Evolutionary conservation across 1,140 invertebrate genomes (phyloP).

Genomic region (Pinna nobilis): DNA sequence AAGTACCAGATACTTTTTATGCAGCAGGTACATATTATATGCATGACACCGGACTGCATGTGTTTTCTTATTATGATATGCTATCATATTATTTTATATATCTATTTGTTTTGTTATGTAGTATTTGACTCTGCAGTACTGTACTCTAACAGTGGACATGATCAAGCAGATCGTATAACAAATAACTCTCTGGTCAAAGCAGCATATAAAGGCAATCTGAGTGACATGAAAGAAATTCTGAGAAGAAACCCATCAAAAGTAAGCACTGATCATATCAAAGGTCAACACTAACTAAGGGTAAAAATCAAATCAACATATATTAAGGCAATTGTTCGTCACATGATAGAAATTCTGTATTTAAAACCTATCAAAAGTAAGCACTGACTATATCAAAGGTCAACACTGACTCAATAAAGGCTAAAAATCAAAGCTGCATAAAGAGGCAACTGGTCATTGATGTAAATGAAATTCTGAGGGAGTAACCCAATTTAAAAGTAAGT

Average conservation of each 20-base stretch:
- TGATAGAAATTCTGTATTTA: conserved; percentile 8
- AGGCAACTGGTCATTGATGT: conserved; percentile 20
- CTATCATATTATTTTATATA: not conserved
- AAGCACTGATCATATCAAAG: too few species aligned
- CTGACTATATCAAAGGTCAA: too few species aligned
- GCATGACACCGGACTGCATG: too few species aligned
- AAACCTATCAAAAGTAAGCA: conserved; percentile 24
- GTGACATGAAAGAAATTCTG: conserved; percentile 11
- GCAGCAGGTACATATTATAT: too few species aligned
- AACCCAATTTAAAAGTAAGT: not conserved
- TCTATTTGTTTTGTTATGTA: not conserved
- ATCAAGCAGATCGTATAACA: not conserved
- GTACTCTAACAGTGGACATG: not conserved
- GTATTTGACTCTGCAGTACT: not conserved
- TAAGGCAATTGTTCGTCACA: conserved; percentile 17
- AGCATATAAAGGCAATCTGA: conserved; percentile 23
- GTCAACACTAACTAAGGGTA: too few species aligned
- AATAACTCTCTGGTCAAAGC: conserved; percentile 21
- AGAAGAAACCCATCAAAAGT: conserved; percentile 19
- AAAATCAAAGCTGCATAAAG: too few species aligned
- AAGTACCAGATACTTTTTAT: too few species aligned
- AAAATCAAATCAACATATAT: too few species aligned
- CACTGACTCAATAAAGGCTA: too few species aligned
- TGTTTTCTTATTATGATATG: too few species aligned
- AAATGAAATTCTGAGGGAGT: too few species aligned